Base-by-base conservation (phyloP, 2,113 vertebrate genomes). In the Erythrocebus patas region DNA sequence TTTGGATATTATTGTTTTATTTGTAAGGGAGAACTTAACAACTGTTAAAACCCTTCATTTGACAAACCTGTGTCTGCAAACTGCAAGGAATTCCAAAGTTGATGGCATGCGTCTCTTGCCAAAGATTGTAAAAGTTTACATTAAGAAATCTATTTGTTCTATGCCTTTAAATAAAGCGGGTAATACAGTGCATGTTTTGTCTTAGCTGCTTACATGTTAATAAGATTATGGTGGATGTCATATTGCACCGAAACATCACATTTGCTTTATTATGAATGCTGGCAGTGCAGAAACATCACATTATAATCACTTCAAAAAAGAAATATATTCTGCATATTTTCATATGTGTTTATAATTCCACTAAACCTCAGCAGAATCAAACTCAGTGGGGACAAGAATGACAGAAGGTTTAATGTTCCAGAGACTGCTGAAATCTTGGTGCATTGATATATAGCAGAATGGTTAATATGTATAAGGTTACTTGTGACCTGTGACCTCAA, bases 251-350 rank as follows among this genome's bases (percentile, higher is more conserved):
- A 98, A 98, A 98, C 97, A 98, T 97, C 98, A 95, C 55, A 0
- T 98, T 98, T 79, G 57, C 98, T 98, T 98, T 98, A 98, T 98
- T 98, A 98, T 97, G 97, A 98, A 98, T 97, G 97, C 98, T 98
- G 94, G 97, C 97, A 97, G 93, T 98, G 97, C 97, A 98, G 98
- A 99, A 99, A 98, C 97, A 98, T 98, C 98, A 97, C 97, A 97
- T 98, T 98, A 98, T 98, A 98, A 98, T 99, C 98, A 98, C 98
- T 98, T 99, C 98, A 98, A 98, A 98, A 97, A 98, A 98, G 98
- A 98, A 98, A 98, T 98, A 97, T 94, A 98, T 97, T 98, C 98
- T 98, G 98, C 97, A 96, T 98, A 98, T 98, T 98, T 99, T 98
- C 90, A 17, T 98, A 98, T 97, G 76, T 98, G 98, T 98, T 98